A percentile compares a stretch with the other conserved stretches of the same genome.
These are phyloP conservation scores for Coregonus suidteri DNA, from an alignment of 2,797 vertebrate genomes.

Conservation along the genomic window DNA sequence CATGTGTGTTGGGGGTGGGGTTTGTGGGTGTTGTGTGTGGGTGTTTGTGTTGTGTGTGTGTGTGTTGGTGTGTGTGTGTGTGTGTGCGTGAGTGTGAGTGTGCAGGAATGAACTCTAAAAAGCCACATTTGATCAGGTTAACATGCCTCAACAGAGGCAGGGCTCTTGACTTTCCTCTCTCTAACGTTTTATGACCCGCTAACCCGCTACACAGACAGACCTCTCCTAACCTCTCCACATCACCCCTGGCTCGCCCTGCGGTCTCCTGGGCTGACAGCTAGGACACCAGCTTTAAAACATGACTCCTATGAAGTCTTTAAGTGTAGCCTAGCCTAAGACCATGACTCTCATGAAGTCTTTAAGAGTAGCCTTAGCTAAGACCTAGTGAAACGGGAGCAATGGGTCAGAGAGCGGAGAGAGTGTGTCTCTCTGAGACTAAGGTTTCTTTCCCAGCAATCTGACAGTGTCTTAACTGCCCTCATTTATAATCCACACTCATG, in stretches of 20 bases:
- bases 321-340: no score
- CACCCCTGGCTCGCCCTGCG: constrained; percentile 2
- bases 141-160: no score
- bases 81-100: no score
- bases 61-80: no score
- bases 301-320: neutral
- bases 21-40: no score
- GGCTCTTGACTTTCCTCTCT: neutral
- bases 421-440: neutral
- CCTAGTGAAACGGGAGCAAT: neutral
- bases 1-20: no score
- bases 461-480: constrained; percentile 75
- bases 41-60: no score
- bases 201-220: neutral
- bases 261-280: constrained; percentile 17
- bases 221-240: neutral
- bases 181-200: neutral
- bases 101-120: neutral
- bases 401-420: neutral
- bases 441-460: constrained; percentile 59
- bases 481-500: constrained; percentile 76
- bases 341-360: no score
- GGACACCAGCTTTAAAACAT: constrained; percentile 1
- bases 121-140: neutral
- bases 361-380: no score